Evolutionary conservation across 2,113 vertebrate genomes (phyloP).

Genomic region (Takifugu flavidus): DNA sequence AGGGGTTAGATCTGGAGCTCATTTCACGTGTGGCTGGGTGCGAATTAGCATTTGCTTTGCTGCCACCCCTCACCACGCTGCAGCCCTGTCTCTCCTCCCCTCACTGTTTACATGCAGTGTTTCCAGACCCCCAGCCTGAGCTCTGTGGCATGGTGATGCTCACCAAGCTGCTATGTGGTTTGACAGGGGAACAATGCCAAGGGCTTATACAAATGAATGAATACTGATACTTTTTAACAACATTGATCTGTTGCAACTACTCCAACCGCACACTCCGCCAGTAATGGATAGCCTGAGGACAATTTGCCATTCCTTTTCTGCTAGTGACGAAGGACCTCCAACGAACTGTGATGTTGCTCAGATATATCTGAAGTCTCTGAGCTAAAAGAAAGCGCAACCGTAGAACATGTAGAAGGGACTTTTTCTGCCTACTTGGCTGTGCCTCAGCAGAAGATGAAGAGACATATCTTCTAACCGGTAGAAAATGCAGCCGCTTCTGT

Average conservation of each 20-base stretch:
- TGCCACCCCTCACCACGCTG: conserved; percentile 44
- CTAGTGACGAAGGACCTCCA: conserved; percentile 15
- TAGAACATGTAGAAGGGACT: not conserved
- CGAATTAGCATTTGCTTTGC: conserved; percentile 74
- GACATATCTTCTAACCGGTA: conserved; percentile 14
- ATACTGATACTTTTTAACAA: conserved; percentile 29
- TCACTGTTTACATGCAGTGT: conserved; percentile 39
- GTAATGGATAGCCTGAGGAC: conserved; percentile 26
- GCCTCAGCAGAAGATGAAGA: conserved; percentile 42
- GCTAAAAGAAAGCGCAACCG: conserved; percentile 9
- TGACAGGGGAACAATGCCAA: conserved; percentile 31
- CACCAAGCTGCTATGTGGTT: conserved; percentile 30
- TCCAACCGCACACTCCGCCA: conserved; percentile 18
- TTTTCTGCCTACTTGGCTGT: conserved; percentile 15
- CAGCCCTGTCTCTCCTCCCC: conserved; percentile 26
- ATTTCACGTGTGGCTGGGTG: conserved; percentile 80
- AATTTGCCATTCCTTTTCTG: conserved; percentile 13
- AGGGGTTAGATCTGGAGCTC: conserved; percentile 69
- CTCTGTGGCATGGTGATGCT: conserved; percentile 38
- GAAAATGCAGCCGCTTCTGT: conserved; percentile 6
- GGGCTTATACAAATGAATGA: conserved; percentile 46
- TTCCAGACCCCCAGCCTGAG: conserved; percentile 37
- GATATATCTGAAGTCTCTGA: conserved; percentile 26
- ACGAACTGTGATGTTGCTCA: conserved; percentile 28
- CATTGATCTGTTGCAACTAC: conserved; percentile 36